Base-by-base conservation (phyloP, 2,797 vertebrate species). In the Iguana delicatissima region DNA sequence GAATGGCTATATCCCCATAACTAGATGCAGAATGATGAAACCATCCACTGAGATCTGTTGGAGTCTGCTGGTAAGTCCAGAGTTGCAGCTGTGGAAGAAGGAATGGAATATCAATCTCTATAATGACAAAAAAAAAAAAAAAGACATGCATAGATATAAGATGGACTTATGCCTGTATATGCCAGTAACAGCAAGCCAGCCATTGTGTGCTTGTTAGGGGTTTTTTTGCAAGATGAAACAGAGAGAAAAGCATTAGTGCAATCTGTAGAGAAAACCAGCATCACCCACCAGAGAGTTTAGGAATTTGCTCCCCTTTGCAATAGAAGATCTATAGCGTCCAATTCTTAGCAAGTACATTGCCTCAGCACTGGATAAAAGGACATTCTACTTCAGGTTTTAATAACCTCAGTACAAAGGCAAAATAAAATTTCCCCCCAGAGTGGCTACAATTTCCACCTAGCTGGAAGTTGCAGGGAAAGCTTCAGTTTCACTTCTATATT, bases 341-440 rank as follows among this genome's bases (percentile, higher is more conserved):
- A 22, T 72, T 69, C 62, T 46, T 72, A 80, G 62, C 16, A 77
- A 74, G 62, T 69, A 10, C 81, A 35, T 46, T 77, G 29, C 55
- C n/a, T 88, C 87, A 50, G 84, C 89, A 52, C n/a, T 84, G 55
- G 92, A 94, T 88, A 73, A 91, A 42, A 91, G 26, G 69, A 84
- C 74, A 86, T 94, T 38, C 1, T 6, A 42, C 83, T 93, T 91
- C 89, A 90, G 80, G 62, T 85, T 93, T 92, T 77, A 93, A 62
- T 57, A 94, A 73, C 32, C 74, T 91, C 86, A 80, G 89, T 94
- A 90, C 74, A 76, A 76, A 26, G 0, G 93, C 72, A 91, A 92
- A 89, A 59, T 92, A 50, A 20, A 9, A 14, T 22, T 52, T 57
- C 6, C 87, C 38, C 74, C 10, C 38, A 46, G 74, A 14, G 6